Evolutionary conservation across 2,888 invertebrate species (phyloP).

Genomic region (Melanchra persicariae): DNA sequence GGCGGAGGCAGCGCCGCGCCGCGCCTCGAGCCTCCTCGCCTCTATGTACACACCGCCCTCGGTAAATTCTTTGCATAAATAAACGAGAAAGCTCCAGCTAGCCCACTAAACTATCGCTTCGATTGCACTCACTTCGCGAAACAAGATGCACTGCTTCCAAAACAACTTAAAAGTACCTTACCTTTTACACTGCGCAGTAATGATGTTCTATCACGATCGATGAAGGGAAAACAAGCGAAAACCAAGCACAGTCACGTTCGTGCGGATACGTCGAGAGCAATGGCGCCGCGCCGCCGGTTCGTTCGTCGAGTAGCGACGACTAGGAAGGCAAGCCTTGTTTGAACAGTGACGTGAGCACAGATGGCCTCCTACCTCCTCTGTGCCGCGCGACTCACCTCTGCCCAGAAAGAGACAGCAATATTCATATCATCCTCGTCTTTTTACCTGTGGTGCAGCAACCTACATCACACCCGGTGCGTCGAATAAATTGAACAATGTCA

Average conservation of each 20-base stretch:
- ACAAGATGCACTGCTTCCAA: conserved; percentile 83
- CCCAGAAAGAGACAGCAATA: conserved; percentile 75
- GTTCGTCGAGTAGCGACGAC: conserved; percentile 86
- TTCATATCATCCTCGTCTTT: conserved; percentile 67
- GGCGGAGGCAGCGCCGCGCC: conserved; percentile 85
- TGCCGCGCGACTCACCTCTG: conserved; percentile 17
- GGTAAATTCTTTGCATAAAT: conserved; percentile 90
- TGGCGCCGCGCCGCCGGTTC: conserved; percentile 84
- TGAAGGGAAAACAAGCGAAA: conserved; percentile 85
- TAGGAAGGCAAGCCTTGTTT: conserved; percentile 90
- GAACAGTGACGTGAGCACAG: conserved; percentile 84
- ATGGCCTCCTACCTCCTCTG: conserved; percentile 75
- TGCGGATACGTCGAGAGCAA: conserved; percentile 88
- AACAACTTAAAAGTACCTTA: conserved; percentile 86
- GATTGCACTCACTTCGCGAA: conserved; percentile 81
- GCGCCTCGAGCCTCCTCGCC: conserved; percentile 85
- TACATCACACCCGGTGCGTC: conserved; percentile 85
- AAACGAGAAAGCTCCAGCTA: conserved; percentile 86
- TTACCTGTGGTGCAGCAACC: conserved; percentile 89
- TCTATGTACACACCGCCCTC: conserved; percentile 87
- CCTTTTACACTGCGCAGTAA: conserved; percentile 89
- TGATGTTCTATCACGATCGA: conserved; percentile 88
- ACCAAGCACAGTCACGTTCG: conserved; percentile 88
- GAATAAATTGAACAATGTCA: conserved; percentile 84
- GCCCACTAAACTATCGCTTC: conserved; percentile 72